Conservation (phyloP, 2,888 invertebrate genomes). For the Biston stratarius region DNA sequence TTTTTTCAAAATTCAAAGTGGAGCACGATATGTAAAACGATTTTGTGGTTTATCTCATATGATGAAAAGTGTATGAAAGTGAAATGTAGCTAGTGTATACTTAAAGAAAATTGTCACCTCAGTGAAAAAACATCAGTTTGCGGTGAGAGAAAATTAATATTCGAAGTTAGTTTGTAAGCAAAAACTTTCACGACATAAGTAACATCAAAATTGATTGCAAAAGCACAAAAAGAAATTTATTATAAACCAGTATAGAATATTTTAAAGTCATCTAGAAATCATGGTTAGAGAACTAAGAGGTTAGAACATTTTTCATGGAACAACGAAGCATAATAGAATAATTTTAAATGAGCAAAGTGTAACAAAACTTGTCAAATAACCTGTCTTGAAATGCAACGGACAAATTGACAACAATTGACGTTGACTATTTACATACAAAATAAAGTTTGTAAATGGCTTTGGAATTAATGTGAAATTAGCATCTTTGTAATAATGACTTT, state of each 20-base stretch:
- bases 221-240: conserved; percentile 1
- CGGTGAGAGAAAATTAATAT: conserved; percentile 55
- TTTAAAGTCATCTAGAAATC: no score
- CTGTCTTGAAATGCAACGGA: conserved; percentile 2
- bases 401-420: conserved; percentile 8
- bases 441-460: conserved; percentile 1
- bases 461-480: conserved; percentile 5
- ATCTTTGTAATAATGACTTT: background rate
- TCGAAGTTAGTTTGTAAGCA: conserved; percentile 39
- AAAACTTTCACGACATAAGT: conserved; percentile 53
- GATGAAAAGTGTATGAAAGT: conserved; percentile 55
- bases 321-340: background rate
- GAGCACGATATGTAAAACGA: no score
- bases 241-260: background rate
- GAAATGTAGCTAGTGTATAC: conserved; percentile 53
- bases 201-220: conserved; percentile 11
- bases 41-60: conserved; percentile 1
- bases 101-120: conserved; percentile 50
- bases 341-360: conserved; percentile 2
- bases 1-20: no score
- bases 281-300: no score
- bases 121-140: conserved; percentile 56
- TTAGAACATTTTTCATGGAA: no score
- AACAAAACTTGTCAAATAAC: conserved; percentile 6
- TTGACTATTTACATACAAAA: background rate